Conservation (phyloP, 1,140 invertebrate species). For the Nixonia krombeini region DNA sequence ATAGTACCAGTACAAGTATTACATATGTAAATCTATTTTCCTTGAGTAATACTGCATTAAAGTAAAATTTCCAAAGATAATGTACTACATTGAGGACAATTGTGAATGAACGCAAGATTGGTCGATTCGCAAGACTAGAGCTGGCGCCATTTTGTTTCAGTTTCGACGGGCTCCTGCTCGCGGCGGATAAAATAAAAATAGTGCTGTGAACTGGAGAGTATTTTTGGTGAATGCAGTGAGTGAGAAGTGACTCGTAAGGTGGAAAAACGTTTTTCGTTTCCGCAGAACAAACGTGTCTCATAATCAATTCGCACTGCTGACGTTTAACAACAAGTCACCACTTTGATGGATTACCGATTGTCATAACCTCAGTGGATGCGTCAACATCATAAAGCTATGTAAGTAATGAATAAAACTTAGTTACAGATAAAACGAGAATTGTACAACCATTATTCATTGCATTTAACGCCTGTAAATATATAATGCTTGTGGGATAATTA, state of each 20-base stretch:
- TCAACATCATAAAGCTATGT: background rate
- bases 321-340: background rate
- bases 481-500: background rate
- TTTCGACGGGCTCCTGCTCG: background rate
- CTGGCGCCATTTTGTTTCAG: background rate
- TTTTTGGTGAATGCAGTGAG: background rate
- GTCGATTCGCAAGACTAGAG: background rate
- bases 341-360: background rate
- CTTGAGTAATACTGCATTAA: too few species aligned
- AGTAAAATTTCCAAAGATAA: background rate
- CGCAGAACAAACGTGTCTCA: background rate
- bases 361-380: background rate
- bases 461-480: background rate
- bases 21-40: too few species aligned
- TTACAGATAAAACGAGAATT: background rate
- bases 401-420: background rate
- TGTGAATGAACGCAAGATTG: background rate
- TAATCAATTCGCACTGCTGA: background rate
- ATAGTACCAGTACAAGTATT: too few species aligned
- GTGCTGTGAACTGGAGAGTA: background rate
- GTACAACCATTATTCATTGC: background rate
- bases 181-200: background rate
- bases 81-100: background rate
- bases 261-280: background rate
- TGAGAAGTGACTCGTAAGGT: background rate